Conservation (phyloP, 2,797 vertebrate species). For the Babyrousa celebensis region DNA sequence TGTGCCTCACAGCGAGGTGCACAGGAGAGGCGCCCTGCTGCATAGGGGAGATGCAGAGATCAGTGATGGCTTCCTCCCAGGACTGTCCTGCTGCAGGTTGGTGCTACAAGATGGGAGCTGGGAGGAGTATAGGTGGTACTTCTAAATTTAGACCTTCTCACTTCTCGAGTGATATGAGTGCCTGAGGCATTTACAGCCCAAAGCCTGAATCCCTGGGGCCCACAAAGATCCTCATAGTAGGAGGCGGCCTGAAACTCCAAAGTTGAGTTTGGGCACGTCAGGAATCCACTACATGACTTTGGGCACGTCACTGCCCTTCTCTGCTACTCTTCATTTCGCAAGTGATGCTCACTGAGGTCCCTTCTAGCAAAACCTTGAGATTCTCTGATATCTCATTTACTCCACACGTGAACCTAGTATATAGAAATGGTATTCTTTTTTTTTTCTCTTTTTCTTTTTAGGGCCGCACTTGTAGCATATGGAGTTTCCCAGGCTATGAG, state of each 20-base stretch:
- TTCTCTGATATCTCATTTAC: neutral
- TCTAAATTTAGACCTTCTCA: neutral
- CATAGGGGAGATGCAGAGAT: constrained; percentile 44
- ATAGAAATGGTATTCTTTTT: neutral
- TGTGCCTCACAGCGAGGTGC: constrained; percentile 93
- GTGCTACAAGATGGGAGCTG: neutral
- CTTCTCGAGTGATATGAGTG: neutral
- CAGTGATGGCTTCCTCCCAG: neutral
- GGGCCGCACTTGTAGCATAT: no score
- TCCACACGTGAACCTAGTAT: neutral
- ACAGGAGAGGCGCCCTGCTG: constrained; percentile 93
- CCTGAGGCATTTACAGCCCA: neutral
- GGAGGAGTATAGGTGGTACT: neutral
- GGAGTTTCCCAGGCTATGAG: no score
- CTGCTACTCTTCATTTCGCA: neutral
- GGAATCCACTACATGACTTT: neutral
- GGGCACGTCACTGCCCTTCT: constrained; percentile 5
- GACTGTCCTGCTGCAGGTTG: neutral
- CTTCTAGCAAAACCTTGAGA: neutral
- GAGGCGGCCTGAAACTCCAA: neutral
- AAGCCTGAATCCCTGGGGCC: constrained; percentile 1
- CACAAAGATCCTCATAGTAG: neutral
- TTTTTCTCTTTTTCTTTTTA: no score
- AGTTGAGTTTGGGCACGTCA: neutral
- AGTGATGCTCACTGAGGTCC: neutral